Evolutionary conservation across 2,113 vertebrate species (phyloP).

Genomic region (Rhipidura dahli): DNA sequence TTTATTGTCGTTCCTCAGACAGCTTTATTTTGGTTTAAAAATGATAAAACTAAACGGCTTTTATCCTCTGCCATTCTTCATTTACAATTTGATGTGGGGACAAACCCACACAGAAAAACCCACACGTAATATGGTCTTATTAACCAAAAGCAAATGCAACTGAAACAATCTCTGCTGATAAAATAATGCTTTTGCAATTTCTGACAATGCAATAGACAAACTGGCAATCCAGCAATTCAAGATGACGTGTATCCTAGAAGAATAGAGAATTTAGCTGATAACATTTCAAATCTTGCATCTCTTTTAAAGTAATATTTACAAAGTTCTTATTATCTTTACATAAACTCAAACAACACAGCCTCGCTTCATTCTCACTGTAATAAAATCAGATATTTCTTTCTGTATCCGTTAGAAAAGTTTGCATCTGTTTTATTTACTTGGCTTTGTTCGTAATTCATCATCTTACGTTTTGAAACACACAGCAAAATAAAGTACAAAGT

Average conservation of each 20-base stretch:
- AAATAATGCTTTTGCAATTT: background rate
- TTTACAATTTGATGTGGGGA: slow-evolving; percentile 32
- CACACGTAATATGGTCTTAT: slow-evolving; percentile 33
- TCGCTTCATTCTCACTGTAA: background rate
- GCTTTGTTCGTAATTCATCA: background rate
- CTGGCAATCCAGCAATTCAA: background rate
- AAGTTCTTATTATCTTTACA: background rate
- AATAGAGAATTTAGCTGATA: background rate
- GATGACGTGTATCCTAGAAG: background rate
- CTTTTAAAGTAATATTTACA: background rate
- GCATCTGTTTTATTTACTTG: background rate
- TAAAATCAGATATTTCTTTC: background rate
- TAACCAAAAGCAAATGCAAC: slow-evolving; percentile 20
- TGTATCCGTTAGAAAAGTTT: background rate
- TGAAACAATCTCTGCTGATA: background rate
- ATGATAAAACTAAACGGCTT: background rate
- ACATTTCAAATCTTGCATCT: background rate
- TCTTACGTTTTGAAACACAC: background rate
- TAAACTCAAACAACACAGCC: background rate
- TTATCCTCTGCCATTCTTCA: slow-evolving; percentile 16
- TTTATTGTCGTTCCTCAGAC: slow-evolving; percentile 49
- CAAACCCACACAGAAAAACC: slow-evolving; percentile 20
- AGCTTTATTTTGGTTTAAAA: slow-evolving; percentile 60
- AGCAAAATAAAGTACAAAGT: background rate
- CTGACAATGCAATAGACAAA: background rate